phyloP scores from a whole-genome alignment of 1,140 invertebrate genomes.

The Ceratitis capitata region DNA sequence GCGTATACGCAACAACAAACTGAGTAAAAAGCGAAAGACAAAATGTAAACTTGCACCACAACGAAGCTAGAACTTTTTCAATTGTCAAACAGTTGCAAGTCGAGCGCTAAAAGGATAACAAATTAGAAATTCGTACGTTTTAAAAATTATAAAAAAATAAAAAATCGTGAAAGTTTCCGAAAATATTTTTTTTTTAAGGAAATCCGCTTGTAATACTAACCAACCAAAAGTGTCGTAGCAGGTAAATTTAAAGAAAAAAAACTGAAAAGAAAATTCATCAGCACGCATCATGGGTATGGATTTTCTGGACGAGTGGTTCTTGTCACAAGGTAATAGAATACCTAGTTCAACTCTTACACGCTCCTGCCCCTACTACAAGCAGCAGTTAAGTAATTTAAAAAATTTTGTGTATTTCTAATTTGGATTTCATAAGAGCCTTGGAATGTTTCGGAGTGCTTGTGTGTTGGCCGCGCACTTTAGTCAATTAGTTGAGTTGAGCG shows the following conservation, averaged over 20 bases:
- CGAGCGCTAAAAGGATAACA: background rate
- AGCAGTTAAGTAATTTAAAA: background rate
- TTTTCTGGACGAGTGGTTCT: slow-evolving; percentile 64
- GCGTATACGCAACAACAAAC: slow-evolving; percentile 12
- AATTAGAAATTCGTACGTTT: no score
- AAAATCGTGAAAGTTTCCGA: background rate
- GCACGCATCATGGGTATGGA: slow-evolving; percentile 58
- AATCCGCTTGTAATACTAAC: background rate
- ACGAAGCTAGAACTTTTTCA: background rate
- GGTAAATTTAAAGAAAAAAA: slow-evolving; percentile 25
- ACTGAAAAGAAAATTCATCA: background rate
- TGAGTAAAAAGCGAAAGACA: background rate
- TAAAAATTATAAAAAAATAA: background rate
- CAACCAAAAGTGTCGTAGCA: background rate
- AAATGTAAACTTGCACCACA: background rate
- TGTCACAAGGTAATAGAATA: slow-evolving; percentile 60
- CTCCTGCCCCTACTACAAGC: background rate
- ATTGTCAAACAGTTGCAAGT: background rate
- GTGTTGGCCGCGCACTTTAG: background rate
- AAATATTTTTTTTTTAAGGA: background rate
- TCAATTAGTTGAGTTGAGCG: background rate
- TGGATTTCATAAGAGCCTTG: background rate
- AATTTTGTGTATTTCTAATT: background rate
- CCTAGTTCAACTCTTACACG: background rate
- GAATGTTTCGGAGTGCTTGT: background rate